A percentile compares a stretch with the other conserved stretches of the same genome.
Conservation (phyloP, 2,797 vertebrate species). For the Gobio occitaniae region DNA sequence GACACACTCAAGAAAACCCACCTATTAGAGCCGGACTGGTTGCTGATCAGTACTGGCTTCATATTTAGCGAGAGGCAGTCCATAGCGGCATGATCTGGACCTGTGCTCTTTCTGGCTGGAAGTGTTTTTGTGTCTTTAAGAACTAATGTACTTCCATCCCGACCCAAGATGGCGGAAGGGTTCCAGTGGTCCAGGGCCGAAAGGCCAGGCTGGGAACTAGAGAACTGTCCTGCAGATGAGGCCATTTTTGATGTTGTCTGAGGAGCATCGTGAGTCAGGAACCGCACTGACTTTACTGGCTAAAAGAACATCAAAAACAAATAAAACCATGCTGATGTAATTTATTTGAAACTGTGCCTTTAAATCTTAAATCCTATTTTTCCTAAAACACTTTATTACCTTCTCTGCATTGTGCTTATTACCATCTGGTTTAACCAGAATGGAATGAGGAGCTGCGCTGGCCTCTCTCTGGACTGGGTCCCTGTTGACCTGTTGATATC, state of each 20-base stretch:
- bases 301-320: constrained; percentile 59
- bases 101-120: constrained; percentile 73
- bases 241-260: constrained; percentile 77
- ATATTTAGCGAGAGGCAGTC: constrained; percentile 69
- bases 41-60: constrained; percentile 69
- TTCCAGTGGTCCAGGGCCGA: constrained; percentile 80
- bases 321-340: neutral
- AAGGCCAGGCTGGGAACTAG: constrained; percentile 64
- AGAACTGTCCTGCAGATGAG: constrained; percentile 74
- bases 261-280: constrained; percentile 87
- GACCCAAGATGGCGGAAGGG: constrained; percentile 75
- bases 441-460: constrained; percentile 84
- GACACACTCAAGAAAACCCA: constrained; percentile 60
- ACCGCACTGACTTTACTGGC: constrained; percentile 93
- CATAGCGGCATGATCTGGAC: constrained; percentile 68
- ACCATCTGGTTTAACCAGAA: constrained; percentile 91
- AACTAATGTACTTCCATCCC: constrained; percentile 83
- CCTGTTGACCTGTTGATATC: constrained; percentile 75
- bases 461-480: constrained; percentile 77
- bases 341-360: neutral
- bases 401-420: constrained; percentile 85
- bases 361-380: neutral
- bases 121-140: constrained; percentile 83
- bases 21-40: constrained; percentile 83
- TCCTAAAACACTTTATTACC: constrained; percentile 74